phyloP scores from a whole-genome alignment of 2,113 vertebrate species.

The Eublepharis macularius region DNA sequence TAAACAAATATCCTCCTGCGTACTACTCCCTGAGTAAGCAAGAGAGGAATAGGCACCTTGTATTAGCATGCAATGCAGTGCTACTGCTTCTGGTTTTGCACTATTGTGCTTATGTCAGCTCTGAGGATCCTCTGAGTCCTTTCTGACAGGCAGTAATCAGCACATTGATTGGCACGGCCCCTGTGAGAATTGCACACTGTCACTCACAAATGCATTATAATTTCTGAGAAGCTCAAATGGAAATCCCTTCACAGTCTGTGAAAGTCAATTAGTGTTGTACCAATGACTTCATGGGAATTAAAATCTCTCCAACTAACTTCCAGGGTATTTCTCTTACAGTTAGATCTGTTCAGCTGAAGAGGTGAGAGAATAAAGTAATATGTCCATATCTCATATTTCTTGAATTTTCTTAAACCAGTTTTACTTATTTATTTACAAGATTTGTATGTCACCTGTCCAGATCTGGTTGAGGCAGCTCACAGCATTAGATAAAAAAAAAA shows the following conservation, averaged over 20 bases:
- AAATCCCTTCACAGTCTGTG: neutral
- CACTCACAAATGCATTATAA: neutral
- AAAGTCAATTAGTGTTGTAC: neutral
- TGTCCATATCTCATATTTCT: neutral
- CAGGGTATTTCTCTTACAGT: neutral
- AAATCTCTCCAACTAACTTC: neutral
- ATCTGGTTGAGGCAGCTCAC: too few relatives aligned
- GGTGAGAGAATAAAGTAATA: neutral
- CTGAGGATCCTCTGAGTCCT: neutral
- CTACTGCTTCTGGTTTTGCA: neutral
- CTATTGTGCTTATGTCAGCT: neutral
- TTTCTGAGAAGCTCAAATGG: too few relatives aligned
- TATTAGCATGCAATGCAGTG: neutral
- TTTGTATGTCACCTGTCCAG: too few relatives aligned
- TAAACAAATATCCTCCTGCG: slow-evolving; percentile 28
- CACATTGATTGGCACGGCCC: neutral
- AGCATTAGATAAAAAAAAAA: too few relatives aligned
- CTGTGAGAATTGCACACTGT: neutral
- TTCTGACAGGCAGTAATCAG: neutral
- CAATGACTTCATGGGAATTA: neutral
- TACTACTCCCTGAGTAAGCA: neutral
- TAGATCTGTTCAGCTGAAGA: neutral
- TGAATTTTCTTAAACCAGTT: neutral
- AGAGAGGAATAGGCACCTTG: neutral
- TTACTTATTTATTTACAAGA: too few relatives aligned